Evolutionary conservation across 2,797 vertebrate genomes (phyloP), one percentile per base, ranked within the genome.

Genomic region (Thaleichthys pacificus): DNA sequence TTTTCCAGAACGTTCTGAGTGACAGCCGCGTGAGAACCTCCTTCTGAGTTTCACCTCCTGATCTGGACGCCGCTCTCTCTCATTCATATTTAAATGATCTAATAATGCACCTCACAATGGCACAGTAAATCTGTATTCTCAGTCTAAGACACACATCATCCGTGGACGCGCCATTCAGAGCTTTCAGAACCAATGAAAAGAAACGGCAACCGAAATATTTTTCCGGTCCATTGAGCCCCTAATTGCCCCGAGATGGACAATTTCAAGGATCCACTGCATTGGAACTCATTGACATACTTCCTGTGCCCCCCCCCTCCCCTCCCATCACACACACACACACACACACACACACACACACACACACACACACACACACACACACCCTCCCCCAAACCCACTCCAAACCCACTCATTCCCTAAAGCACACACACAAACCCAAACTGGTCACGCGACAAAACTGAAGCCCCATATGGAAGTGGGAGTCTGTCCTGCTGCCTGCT

Each of bases 81-180:
- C 58, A 75, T 79, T 72, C 67, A 76, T 49, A 79, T 79, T 76
- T 56, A 76, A 76, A 72, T 72, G 64, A 30, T 69, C 47, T 54
- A 66, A 72, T 73, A 68, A 76, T 21, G 73, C 26, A 26, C 14
- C 3, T 35, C 62, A 65, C 73, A 75, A 75, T 75, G 66, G 62
- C 57, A 75, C 58, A 66, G 71, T 67, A 70, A 73, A 79, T 56
- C 77, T 68, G 17, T 47, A 38, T 38, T 62, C 70, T 67, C 49
- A 47, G 17, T 64, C 54, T 51, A 28, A 63, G 61, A 70, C 62
- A 14, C 61, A n/a, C 30, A 56, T 24, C 51, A 49, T 24, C 35
- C 54, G 49, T 35, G 38, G 8, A 49, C 9, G 24, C 14, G 24
- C 22, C 51, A 68, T 61, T 19, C 12, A 67, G 11, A 51, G 38